Evolutionary conservation across 2,888 invertebrate species (phyloP), one percentile per base, ranked within the genome.

Genomic region (Macaria notata): DNA sequence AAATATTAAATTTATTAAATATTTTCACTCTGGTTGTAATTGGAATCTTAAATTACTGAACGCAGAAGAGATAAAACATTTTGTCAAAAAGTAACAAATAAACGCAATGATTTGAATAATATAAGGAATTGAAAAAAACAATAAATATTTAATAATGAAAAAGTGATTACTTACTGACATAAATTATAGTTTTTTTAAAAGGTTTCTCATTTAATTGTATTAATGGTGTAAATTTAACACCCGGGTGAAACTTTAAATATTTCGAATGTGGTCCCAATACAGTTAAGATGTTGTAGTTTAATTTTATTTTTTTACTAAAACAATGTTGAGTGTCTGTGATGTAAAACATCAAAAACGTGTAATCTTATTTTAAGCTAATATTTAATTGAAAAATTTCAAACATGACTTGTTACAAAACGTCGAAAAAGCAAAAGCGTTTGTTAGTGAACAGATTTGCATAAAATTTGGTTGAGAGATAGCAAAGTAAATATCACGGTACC

Each of bases 251-350:
- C 51, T 71, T 71, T 64, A 62, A 65, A 67, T 64, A 62, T 69
- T 71, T 71, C 9, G 41, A 41, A 36, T 7, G 33, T 36, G 33
- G 33, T 7, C 33, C 33, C 7, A 6, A 36, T 36, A 6, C 7
- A 59, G 53, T 58, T 58, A 60, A 46, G 60, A 71, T 78, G 78
- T 82, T 82, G 75, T 75, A 72, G 58, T 76, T 83, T 77, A 72
- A 75, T 79, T 81, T 80, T 80, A 78, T 81, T 76, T 81, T 81
- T 82, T 70, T 81, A 79, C 68, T 57, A 71, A 31, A 54, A 42
- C 31, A 29, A 46, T 46, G 33, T 45, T 36, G 65, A 59, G 62
- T 69, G 75, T 75, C 76, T 81, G 81, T 81, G 80, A 81, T 66
- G 43, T 63, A 43, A 56, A 65, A 65, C 63, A 65, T 59, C 59